Conservation (phyloP, 2,113 vertebrate species). For the Caracal caracal region DNA sequence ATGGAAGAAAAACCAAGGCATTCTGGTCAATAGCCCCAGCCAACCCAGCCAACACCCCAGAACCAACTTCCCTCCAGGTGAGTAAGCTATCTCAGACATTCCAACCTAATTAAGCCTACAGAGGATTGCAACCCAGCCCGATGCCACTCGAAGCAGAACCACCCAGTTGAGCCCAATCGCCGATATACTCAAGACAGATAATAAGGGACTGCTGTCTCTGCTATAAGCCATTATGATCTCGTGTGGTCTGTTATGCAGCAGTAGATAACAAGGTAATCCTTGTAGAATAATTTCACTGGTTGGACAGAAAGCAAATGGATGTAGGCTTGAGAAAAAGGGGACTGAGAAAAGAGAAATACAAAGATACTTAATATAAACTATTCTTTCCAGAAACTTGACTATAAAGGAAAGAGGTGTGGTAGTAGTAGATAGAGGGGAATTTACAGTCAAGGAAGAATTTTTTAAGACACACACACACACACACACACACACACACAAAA, state of each 20-base stretch:
- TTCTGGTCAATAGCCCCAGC: neutral
- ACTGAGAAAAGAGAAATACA: neutral
- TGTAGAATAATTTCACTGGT: neutral
- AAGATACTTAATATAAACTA: neutral
- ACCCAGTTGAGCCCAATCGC: neutral
- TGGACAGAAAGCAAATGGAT: neutral
- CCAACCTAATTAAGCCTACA: neutral
- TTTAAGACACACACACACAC: neutral
- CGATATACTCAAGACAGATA: neutral
- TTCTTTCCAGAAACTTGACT: neutral
- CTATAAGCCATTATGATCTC: too few species aligned
- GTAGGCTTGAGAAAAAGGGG: neutral
- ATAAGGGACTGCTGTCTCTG: neutral
- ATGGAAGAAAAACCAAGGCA: neutral
- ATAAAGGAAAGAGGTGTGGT: neutral
- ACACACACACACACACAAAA: too few species aligned
- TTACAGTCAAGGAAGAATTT: neutral
- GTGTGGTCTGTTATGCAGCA: neutral
- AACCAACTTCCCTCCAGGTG: neutral
- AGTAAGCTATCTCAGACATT: neutral
- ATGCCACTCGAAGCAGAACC: neutral
- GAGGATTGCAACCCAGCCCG: neutral
- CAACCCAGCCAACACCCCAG: neutral
- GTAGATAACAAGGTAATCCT: neutral
- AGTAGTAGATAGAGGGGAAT: neutral